Conservation (phyloP, 2,797 vertebrate species). For the Sylvilagus floridanus region DNA sequence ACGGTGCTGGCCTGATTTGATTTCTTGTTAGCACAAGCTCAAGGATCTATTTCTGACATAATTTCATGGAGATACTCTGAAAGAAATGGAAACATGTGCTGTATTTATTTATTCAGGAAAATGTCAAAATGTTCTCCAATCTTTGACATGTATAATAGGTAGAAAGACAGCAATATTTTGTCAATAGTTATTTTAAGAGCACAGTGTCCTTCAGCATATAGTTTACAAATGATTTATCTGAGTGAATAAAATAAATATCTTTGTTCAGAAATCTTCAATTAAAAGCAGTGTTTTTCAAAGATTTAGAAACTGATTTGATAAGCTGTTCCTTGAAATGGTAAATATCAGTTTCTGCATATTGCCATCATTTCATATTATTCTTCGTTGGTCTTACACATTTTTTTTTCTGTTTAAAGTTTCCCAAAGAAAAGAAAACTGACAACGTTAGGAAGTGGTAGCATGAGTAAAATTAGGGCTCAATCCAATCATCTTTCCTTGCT, state of each 20-base stretch:
- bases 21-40: slow-evolving; percentile 34
- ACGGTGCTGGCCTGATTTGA: too few relatives aligned
- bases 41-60: slow-evolving; percentile 24
- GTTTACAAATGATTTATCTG: slow-evolving; percentile 42
- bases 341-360: neutral
- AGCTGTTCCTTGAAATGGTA: slow-evolving; percentile 48
- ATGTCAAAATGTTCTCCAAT: slow-evolving; percentile 7
- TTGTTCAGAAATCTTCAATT: slow-evolving; percentile 51
- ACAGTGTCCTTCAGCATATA: neutral
- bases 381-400: neutral
- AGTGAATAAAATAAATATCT: slow-evolving; percentile 11
- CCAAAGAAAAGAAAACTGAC: slow-evolving; percentile 60
- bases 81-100: slow-evolving; percentile 33
- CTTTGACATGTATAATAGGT: neutral
- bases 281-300: slow-evolving; percentile 36
- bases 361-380: slow-evolving; percentile 5
- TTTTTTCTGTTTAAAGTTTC: slow-evolving; percentile 62
- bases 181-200: slow-evolving; percentile 4
- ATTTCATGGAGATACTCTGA: neutral
- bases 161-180: neutral
- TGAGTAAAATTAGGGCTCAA: slow-evolving; percentile 32
- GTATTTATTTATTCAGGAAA: neutral
- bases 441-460: neutral
- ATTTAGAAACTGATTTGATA: slow-evolving; percentile 34
- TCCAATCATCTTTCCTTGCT: neutral